Base-by-base conservation (phyloP, 2,113 vertebrate species). In the Vulpes lagopus region DNA sequence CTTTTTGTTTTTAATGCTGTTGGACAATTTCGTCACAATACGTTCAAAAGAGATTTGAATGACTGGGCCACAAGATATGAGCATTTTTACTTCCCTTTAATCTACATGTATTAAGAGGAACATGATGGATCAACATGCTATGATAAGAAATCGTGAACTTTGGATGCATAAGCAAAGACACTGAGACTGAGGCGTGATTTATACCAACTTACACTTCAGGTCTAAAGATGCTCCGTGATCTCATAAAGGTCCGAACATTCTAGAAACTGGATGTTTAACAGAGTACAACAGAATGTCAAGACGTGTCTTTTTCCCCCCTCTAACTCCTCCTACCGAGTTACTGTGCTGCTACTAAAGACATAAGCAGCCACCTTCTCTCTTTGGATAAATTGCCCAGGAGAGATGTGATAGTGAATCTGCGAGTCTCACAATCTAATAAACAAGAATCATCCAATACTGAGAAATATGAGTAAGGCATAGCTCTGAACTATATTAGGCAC, bases 381-480 rank as follows among this genome's bases (percentile, higher is more conserved):
- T 53, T n/a, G 19, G 64, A 93, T 84, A 71, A 76, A 94, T 32
- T 38, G 19, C 81, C 74, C 81, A 69, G 38, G 49, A 96, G 81
- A 51, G 53, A 76, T 20, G 7, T 43, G 60, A 67, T 0, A 35
- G 76, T 89, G 60, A 87, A 57, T 74, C 71, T 89, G 16, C 14
- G 86, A 73, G 20, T 60, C 85, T 78, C 20, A 4, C 86, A 97
- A 96, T 94, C 89, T 69, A 95, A 95, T 96, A 89, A 96, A 60
- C 32, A 69, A 94, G 93, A 96, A 95, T 86, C 22, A 94, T 35
- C 49, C 43, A 32, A 15, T 71, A 73, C 55, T 85, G 78, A 95
- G 89, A 93, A 96, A 85, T 86, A 49, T 64, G 96, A 95, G 79
- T 15, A 87, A 95, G 65, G 65, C 60, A 64, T 10, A 60, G 71